Conservation (phyloP, 2,113 vertebrate species). For the Archilochus colubris region DNA sequence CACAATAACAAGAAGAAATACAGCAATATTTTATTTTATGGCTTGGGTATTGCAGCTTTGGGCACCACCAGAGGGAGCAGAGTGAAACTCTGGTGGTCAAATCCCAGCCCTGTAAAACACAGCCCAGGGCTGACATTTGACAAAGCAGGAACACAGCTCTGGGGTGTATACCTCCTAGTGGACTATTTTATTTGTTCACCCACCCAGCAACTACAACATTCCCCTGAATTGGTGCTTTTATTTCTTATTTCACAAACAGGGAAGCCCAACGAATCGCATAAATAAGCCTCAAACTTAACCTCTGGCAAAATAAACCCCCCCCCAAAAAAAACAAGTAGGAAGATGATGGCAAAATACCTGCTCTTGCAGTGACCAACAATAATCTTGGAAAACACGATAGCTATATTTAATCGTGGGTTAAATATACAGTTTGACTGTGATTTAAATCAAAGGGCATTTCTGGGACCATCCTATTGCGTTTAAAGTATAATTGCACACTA, state of each 20-base stretch:
- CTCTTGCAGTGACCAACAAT: slow-evolving; percentile 13
- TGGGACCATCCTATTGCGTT: slow-evolving; percentile 62
- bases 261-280: background rate
- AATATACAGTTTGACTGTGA: slow-evolving; percentile 58
- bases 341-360: slow-evolving; percentile 5
- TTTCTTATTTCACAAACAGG: slow-evolving; percentile 18
- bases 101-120: slow-evolving; percentile 38
- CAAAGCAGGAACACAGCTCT: slow-evolving; percentile 34
- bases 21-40: slow-evolving; percentile 74
- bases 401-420: slow-evolving; percentile 53
- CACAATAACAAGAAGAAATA: slow-evolving; percentile 82
- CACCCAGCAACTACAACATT: slow-evolving; percentile 24
- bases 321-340: background rate
- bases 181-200: slow-evolving; percentile 53
- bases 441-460: slow-evolving; percentile 75
- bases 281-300: slow-evolving; percentile 56
- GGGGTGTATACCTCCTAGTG: background rate
- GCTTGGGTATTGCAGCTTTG: slow-evolving; percentile 64
- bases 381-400: slow-evolving; percentile 27
- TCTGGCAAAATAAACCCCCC: slow-evolving; percentile 35
- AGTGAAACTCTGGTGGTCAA: slow-evolving; percentile 70
- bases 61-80: slow-evolving; percentile 79
- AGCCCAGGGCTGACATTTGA: slow-evolving; percentile 61
- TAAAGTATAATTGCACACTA: slow-evolving; percentile 77
- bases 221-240: background rate